Conservation (phyloP, 2,888 invertebrate genomes). For the Ormia ochracea region DNA sequence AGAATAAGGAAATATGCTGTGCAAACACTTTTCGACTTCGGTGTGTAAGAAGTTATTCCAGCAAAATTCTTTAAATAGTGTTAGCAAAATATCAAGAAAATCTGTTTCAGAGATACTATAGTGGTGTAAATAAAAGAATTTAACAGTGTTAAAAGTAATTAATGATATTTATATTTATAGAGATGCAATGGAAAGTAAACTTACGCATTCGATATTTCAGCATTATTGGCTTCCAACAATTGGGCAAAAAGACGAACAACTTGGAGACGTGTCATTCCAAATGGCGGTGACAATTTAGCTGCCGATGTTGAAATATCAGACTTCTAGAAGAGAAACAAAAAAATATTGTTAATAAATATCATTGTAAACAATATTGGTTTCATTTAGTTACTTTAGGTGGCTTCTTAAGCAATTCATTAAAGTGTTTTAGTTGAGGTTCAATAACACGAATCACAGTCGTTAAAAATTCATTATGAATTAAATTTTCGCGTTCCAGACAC, state of each 20-base stretch:
- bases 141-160: not conserved
- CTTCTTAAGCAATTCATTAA: slow-evolving; percentile 82
- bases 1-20: slow-evolving; percentile 80
- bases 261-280: slow-evolving; percentile 88
- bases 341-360: not conserved
- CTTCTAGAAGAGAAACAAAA: slow-evolving; percentile 76
- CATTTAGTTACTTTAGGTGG: slow-evolving; percentile 82
- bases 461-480: slow-evolving; percentile 80
- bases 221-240: slow-evolving; percentile 84
- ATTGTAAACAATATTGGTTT: not conserved
- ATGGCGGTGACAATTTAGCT: slow-evolving; percentile 84
- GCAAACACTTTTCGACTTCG: slow-evolving; percentile 88
- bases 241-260: slow-evolving; percentile 87
- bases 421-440: slow-evolving; percentile 82
- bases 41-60: slow-evolving; percentile 98
- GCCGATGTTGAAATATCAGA: slow-evolving; percentile 83
- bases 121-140: not conserved
- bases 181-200: too few relatives aligned
- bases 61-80: slow-evolving; percentile 91
- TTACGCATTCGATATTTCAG: slow-evolving; percentile 83
- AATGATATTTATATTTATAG: too few relatives aligned
- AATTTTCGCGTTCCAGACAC: slow-evolving; percentile 77
- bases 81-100: slow-evolving; percentile 83
- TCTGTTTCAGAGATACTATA: slow-evolving; percentile 77
- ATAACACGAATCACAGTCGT: slow-evolving; percentile 82